Conservation (phyloP, 1,140 invertebrate genomes). For the Papilio helenus region DNA sequence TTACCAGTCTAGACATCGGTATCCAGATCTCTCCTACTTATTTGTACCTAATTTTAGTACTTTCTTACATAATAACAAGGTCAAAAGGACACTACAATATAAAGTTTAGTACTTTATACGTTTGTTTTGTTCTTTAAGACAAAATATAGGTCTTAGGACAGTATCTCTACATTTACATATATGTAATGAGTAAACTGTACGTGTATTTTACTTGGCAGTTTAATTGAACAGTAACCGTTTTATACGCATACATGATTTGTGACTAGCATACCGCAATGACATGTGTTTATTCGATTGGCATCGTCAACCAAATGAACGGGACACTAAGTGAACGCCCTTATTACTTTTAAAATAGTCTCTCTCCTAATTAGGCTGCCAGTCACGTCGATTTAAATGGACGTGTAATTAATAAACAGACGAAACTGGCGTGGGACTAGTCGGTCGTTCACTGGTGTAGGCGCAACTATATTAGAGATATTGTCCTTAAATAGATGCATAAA, state of each 20-base stretch:
- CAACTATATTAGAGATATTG: constrained; percentile 9
- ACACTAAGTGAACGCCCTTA: constrained; percentile 52
- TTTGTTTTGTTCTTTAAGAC: neutral
- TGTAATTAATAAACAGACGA: constrained; percentile 55
- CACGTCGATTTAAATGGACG: constrained; percentile 50
- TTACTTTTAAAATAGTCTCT: constrained; percentile 46
- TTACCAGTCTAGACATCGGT: constrained; percentile 18
- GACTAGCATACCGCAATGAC: neutral
- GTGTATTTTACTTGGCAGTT: neutral
- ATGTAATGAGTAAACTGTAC: neutral
- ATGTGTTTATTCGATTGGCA: constrained; percentile 17
- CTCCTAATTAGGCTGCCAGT: constrained; percentile 53
- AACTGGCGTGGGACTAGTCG: constrained; percentile 44
- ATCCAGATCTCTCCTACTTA: constrained; percentile 1
- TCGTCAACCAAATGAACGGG: constrained; percentile 46
- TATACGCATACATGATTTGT: neutral
- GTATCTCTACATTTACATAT: neutral
- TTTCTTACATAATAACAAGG: constrained; percentile 1
- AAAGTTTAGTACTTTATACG: neutral
- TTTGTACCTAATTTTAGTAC: neutral
- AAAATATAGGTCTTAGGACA: neutral
- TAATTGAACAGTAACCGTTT: neutral
- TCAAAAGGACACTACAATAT: neutral
- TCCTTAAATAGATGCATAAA: constrained; percentile 17
- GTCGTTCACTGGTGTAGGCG: constrained; percentile 51